Base-by-base conservation (phyloP, 92 coral and sea anemone genomes). In the Parazoanthus swiftii region DNA sequence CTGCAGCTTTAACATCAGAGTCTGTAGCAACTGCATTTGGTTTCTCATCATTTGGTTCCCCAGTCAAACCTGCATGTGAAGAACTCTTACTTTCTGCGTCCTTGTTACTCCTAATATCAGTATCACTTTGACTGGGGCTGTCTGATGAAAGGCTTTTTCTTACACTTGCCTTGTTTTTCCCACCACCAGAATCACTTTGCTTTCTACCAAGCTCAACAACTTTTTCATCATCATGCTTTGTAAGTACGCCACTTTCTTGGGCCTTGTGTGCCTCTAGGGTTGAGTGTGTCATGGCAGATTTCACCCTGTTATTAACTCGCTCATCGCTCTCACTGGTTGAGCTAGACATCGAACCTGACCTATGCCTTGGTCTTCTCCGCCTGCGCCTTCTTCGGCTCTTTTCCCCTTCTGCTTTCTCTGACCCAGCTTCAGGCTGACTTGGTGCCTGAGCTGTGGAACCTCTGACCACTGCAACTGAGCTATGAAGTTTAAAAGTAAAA, bases 311-410 rank as follows among this genome's bases (percentile, higher is more conserved):
- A 85, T 81, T 81, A 42, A 91, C 89, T 79, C 92, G 93, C 81
- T 93, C 92, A 79, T 94, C 98, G 78, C 94, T 92, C 46, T 95
- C 98, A 85, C 98, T 95, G 50, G 98, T 93, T 13, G 98, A 95
- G 82, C 95, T 91, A 8, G 98, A 94, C 70, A 95, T 92, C 58
- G 95, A 94, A 73, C 98, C 96, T 56, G 98, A 95, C 43, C 98
- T 84, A 54, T 93, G 95, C 21, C 95, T 93, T 76, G 92, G 98
- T 33, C 89, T 88, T 70, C 98, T 90, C 23, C 92, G 89, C 76
- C 94, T 93, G 63, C 96, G 96, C 8, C 96, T 94, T 50, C 90
- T 88, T 6, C 93, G 94, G 44, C 89, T 93, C 29, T 94, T 90
- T 42, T 95, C 98, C 76, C 50, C 94, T 26, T 93, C 95, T 74